Conservation (phyloP, 92 coral and sea anemone species). For the Zoanthus gigantus region DNA sequence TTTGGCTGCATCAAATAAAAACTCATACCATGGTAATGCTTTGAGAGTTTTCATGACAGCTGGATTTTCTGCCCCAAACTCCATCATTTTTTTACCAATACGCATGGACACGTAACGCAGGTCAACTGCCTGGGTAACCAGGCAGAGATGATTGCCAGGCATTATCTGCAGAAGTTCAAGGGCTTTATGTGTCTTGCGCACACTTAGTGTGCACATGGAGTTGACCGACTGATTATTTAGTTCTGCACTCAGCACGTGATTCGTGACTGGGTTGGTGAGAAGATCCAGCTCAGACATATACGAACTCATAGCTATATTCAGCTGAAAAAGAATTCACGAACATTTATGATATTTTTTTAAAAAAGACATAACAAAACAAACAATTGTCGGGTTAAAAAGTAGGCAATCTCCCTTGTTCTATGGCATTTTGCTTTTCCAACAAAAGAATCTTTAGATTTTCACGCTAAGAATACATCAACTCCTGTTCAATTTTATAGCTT, state of each 20-base stretch:
- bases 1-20: slow-evolving; percentile 19
- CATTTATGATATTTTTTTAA: too few species aligned
- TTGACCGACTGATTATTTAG: slow-evolving; percentile 41
- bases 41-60: neutral
- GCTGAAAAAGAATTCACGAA: too few species aligned
- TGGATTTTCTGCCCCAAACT: slow-evolving; percentile 7
- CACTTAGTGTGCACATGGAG: slow-evolving; percentile 53
- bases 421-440: too few species aligned
- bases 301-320: slow-evolving; percentile 55
- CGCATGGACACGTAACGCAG: slow-evolving; percentile 44
- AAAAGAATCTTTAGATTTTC: too few species aligned
- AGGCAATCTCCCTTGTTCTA: too few species aligned
- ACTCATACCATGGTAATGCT: slow-evolving; percentile 26
- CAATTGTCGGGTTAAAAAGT: too few species aligned
- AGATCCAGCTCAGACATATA: slow-evolving; percentile 61
- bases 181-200: slow-evolving; percentile 58
- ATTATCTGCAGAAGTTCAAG: slow-evolving; percentile 59
- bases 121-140: slow-evolving; percentile 54
- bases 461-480: too few species aligned
- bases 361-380: too few species aligned
- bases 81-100: slow-evolving; percentile 37
- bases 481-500: too few species aligned
- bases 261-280: slow-evolving; percentile 53
- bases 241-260: slow-evolving; percentile 35
- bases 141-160: slow-evolving; percentile 51